phyloP scores from a whole-genome alignment of 2,113 vertebrate genomes.

The Nematolebias whitei region DNA sequence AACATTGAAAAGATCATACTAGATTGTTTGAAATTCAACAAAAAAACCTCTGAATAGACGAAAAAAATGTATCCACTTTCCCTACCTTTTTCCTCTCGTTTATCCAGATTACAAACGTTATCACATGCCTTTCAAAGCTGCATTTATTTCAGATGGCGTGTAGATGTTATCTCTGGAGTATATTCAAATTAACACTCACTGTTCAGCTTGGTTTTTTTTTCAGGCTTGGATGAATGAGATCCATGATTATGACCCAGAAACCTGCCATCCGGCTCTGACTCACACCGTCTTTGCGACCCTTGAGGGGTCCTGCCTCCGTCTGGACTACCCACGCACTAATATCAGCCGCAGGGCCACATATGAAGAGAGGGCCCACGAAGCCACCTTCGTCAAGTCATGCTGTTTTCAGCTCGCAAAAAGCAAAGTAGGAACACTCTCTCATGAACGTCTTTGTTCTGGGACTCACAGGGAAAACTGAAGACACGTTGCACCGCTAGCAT shows the following conservation, averaged over 20 bases:
- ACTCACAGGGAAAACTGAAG: too few relatives aligned
- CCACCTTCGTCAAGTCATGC: constrained; percentile 77
- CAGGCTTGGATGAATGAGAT: constrained; percentile 92
- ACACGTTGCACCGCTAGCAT: too few relatives aligned
- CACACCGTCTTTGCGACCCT: constrained; percentile 84
- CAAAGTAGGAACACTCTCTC: constrained; percentile 74
- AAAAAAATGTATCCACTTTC: not conserved
- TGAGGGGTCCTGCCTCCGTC: constrained; percentile 81
- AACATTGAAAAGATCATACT: too few relatives aligned
- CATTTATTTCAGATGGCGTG: not conserved
- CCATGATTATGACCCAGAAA: constrained; percentile 83
- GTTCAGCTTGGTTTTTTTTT: too few relatives aligned
- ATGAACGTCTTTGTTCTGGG: not conserved
- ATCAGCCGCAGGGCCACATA: constrained; percentile 81
- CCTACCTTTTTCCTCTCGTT: not conserved
- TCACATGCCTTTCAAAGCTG: not conserved
- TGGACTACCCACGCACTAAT: constrained; percentile 84
- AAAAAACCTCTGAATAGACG: too few relatives aligned
- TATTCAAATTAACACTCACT: constrained; percentile 7
- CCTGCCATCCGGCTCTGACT: constrained; percentile 81
- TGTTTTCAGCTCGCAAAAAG: constrained; percentile 79
- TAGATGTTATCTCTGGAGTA: too few relatives aligned
- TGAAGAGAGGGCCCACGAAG: constrained; percentile 77
- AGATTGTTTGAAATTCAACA: too few relatives aligned
- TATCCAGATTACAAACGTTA: not conserved